These are phyloP conservation scores for Intellagama lesueurii DNA, from an alignment of 2,797 vertebrate genomes.

Conservation along the genomic window DNA sequence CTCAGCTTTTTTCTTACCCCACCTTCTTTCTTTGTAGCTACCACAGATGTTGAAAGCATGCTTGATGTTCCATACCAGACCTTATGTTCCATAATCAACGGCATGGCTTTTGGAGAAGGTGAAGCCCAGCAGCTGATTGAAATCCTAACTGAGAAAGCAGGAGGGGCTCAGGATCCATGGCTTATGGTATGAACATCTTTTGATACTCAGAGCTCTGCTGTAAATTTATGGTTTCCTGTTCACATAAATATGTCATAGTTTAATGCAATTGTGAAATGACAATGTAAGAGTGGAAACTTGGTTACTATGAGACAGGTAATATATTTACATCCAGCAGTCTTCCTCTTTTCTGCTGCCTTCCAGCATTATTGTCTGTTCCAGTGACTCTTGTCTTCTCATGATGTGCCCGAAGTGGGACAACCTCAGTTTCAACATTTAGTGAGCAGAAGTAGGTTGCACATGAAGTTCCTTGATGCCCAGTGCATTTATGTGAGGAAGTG, in stretches of 20 bases:
- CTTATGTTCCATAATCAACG: constrained; percentile 87
- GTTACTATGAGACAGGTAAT: neutral
- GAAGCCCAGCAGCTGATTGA: constrained; percentile 93
- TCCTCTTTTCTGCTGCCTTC: too few species aligned
- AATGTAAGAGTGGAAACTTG: neutral
- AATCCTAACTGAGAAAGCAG: constrained; percentile 90
- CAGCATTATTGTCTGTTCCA: too few species aligned
- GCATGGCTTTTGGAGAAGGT: constrained; percentile 90
- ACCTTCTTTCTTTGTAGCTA: constrained; percentile 51
- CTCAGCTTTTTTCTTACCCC: neutral
- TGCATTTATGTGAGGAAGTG: too few species aligned
- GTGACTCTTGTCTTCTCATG: too few species aligned
- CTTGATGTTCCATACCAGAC: constrained; percentile 91
- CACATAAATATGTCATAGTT: neutral
- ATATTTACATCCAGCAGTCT: neutral
- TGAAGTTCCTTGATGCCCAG: too few species aligned
- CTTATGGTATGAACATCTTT: constrained; percentile 83
- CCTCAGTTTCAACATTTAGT: too few species aligned
- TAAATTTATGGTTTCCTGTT: neutral
- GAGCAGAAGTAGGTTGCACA: too few species aligned
- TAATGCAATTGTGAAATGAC: neutral
- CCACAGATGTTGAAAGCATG: constrained; percentile 79
- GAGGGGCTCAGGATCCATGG: constrained; percentile 91
- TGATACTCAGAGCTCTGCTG: neutral
- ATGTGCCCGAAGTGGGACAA: too few species aligned